Conservation (phyloP, 2,888 invertebrate genomes). For the Stenchaetothrips biformis region DNA sequence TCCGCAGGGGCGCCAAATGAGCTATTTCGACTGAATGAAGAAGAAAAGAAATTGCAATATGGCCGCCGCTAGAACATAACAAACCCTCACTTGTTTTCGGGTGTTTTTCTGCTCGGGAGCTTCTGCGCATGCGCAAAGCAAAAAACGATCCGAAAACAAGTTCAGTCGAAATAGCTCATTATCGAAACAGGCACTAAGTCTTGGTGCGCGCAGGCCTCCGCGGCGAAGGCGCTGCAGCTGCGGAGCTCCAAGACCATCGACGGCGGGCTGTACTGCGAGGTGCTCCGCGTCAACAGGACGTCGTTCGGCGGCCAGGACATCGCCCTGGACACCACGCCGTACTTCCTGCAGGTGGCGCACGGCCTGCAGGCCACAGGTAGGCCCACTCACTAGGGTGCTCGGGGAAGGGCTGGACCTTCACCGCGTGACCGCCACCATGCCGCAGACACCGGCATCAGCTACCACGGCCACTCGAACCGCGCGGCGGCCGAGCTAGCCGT, state of each 20-base stretch:
- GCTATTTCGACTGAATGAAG: too few species aligned
- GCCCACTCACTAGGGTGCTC: neutral
- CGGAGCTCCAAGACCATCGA: neutral
- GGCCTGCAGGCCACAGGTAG: neutral
- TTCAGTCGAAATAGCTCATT: too few species aligned
- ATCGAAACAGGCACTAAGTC: too few species aligned
- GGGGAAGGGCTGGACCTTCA: neutral
- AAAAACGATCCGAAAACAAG: too few species aligned
- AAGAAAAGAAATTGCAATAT: too few species aligned
- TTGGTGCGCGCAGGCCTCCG: too few species aligned
- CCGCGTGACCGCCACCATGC: neutral
- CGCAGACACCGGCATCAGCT: neutral
- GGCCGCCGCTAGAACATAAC: too few species aligned
- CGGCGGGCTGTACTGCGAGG: neutral
- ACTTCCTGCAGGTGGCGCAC: neutral
- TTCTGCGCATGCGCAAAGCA: too few species aligned
- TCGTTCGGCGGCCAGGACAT: neutral
- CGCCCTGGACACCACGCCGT: neutral
- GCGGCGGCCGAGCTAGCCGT: neutral
- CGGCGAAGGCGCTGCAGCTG: neutral
- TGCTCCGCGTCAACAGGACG: neutral
- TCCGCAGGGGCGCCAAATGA: too few species aligned
- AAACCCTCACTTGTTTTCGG: too few species aligned
- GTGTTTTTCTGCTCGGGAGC: too few species aligned
- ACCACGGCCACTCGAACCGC: neutral